Evolutionary conservation across 2,888 invertebrate species (phyloP).

Genomic region (Patella pellucida): DNA sequence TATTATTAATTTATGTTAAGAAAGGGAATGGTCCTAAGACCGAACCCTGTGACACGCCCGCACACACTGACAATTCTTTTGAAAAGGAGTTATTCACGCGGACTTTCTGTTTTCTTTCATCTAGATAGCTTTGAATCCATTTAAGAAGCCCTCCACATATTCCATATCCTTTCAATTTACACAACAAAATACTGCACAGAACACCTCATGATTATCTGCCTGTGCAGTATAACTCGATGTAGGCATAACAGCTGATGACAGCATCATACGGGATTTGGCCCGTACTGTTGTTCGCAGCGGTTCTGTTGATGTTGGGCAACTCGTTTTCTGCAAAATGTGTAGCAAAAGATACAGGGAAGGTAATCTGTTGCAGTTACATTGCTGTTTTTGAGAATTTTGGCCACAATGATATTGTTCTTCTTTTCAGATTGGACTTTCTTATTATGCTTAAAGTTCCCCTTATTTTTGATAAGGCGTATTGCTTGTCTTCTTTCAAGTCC

Average conservation of each 20-base stretch:
- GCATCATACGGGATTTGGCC: background rate
- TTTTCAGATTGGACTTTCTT: background rate
- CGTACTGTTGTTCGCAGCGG: background rate
- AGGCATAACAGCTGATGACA: background rate
- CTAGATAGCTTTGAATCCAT: too few relatives aligned
- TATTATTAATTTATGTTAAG: too few relatives aligned
- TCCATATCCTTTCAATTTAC: too few relatives aligned
- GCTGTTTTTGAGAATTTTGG: background rate
- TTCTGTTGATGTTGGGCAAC: background rate
- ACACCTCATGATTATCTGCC: too few relatives aligned
- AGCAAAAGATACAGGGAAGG: slow-evolving; percentile 16
- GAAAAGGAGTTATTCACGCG: too few relatives aligned
- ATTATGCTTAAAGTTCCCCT: slow-evolving; percentile 8
- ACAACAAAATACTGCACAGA: too few relatives aligned
- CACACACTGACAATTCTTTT: too few relatives aligned
- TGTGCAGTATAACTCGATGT: background rate
- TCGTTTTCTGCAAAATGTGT: background rate
- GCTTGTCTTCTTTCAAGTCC: background rate
- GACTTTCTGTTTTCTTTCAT: too few relatives aligned
- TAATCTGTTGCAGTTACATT: background rate
- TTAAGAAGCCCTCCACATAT: too few relatives aligned
- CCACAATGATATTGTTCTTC: background rate
- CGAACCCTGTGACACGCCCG: too few relatives aligned
- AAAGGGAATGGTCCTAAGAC: too few relatives aligned
- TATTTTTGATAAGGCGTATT: background rate